Base-by-base conservation (phyloP, 2,888 invertebrate genomes). In the Archips xylosteana region DNA sequence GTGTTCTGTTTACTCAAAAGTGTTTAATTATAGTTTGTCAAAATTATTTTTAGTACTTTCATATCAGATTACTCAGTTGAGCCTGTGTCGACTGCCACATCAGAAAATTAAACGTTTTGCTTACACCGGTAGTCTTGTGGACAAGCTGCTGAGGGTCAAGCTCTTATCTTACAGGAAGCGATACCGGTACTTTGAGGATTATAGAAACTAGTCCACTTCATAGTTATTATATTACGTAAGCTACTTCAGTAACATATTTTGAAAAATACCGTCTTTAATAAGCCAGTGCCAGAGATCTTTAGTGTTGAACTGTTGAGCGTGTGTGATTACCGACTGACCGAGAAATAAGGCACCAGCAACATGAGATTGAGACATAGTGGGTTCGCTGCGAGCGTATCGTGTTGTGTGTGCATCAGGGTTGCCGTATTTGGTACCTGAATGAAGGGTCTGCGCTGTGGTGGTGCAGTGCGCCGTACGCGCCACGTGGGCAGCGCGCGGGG, bases 121-220 rank as follows among this genome's bases (percentile, higher is more conserved):
- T n/a, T 13, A 76, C 75, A 78, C 77, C 78, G 74, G 77, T 77
- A 80, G 83, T 83, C 85, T 83, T 85, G 89, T 88, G 88, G 90
- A 88, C 83, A 81, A 85, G 83, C 82, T 79, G 78, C 79, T 85
- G 84, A 86, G 83, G 83, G 83, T 85, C 80, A 84, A 83, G 82
- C 78, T 85, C 87, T 92, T 94, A 93, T 93, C 92, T 86, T 39
- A 82, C 92, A 92, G 93, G 94, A 94, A 92, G 87, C 84, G 82
- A 81, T 47, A 90, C 87, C 89, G 79, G 82, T 82, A 83, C 85
- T 85, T 85, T 83, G 87, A 87, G 87, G 89, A 88, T 91, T 86
- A 87, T 76, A 80, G 79, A 78, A 78, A 82, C 83, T 91, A 88
- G 89, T 89, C 84, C 82, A 65, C 54, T 45, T 34, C 77, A 78